Evolutionary conservation across 2,888 invertebrate species (phyloP), one percentile per base, ranked within the genome.

Genomic region (Protula sp.): DNA sequence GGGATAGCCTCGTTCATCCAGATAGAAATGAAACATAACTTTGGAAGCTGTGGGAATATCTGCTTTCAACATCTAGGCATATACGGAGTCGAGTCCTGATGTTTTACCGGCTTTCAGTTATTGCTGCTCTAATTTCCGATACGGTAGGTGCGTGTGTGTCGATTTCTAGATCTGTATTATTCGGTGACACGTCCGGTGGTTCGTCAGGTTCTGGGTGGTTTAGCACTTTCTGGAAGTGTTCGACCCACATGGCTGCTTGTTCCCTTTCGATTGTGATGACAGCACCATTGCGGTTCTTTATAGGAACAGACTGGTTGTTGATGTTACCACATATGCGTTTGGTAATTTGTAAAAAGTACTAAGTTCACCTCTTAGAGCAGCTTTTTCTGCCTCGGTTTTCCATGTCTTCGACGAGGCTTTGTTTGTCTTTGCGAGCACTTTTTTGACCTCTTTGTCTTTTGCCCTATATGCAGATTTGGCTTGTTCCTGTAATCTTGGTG

Each of bases 51-150:
- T 24, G 4, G 9, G 29, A 14, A 1, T 24, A 14, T 48, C 48
- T 48, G 56, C 48, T 48, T 56, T 56, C 28, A 47, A n/a, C 29
- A 14, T 24, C 29, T 56, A 28, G 24, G 56, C 56, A 47, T 5
- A 28, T 29, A 56, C 29, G n/a, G 28, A 2, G 29, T 56, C 48
- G 1, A 27, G 1, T 2, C 55, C 47, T n/a, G 56, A 9, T n/a
- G 56, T 48, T 28, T 56, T 47, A n/a, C 30, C 30, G 24, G 4
- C 29, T 48, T 48, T 56, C 26, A 48, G 2, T 24, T 5, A 29
- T 48, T 14, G 56, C 29, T 56, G 9, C 47, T 1, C n/a, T 47
- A 5, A 55, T 47, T 22, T 47, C 47, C n/a, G 24, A 38, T 26
- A 22, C 4, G 2, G 38, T 55, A 3, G 55, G 55, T 19, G 45